Base-by-base conservation (phyloP, 2,797 vertebrate genomes). In the Sebastes taczanowskii region DNA sequence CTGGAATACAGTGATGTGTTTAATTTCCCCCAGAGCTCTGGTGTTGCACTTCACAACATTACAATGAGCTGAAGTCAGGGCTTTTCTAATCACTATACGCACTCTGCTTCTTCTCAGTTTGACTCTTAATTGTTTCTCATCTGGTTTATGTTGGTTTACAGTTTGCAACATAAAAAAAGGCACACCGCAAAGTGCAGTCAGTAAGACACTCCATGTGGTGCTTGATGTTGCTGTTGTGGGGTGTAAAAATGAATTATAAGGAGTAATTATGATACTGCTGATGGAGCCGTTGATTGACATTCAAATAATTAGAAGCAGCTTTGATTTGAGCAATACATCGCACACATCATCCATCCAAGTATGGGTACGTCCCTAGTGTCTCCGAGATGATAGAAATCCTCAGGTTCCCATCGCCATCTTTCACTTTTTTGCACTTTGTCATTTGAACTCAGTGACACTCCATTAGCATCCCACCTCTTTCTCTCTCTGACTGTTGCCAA, bases 361-460 rank as follows among this genome's bases (percentile, higher is more conserved):
- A 38, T 38, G 35, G 6, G 20, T 18, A 52, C 35, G 13, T 75
- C 60, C 16, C 53, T 1, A 4, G 20, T 38, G 52, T 63, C 20
- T 69, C 25, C 30, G 49, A 55, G 22, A 74, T 35, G 35, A 61
- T 34, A 59, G 46, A 49, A 49, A 49, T 20, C 18, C 46, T 49
- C 46, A 49, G 1, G 18, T 49, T 20, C 46, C 46, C 46, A 49
- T 29, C 16, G 18, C 58, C 8, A 18, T 60, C 27, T 60, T 58
- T 58, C 27, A 77, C 30, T 56, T 81, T 81, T 20, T 71, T 56
- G 11, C 22, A 71, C 23, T 80, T 69, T 64, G 34, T 49, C 71
- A 80, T 82, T 74, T 83, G 86, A 88, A 90, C 89, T 82, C 80
- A 7, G 22, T 80, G 81, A 89, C 79, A 66, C 73, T 60, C 46